Conservation (phyloP, 2,797 vertebrate species). For the Eurystomus glaucurus region DNA sequence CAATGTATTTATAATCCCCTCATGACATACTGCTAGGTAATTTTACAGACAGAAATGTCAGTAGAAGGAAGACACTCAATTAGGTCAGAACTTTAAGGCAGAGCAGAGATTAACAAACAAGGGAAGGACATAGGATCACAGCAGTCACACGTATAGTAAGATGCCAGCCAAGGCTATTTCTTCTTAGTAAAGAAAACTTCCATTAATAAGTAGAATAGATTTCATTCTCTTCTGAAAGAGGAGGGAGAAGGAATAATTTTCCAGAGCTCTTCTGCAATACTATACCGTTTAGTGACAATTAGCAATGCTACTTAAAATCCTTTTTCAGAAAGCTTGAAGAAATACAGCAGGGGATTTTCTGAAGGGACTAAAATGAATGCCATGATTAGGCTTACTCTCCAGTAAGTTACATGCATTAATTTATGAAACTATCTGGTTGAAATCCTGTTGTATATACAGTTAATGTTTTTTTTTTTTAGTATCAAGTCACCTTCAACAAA, state of each 20-base stretch:
- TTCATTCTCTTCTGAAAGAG: background rate
- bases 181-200: background rate
- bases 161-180: background rate
- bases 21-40: background rate
- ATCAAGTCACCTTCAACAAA: background rate
- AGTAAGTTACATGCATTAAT: background rate
- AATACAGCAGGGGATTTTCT: background rate
- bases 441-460: background rate
- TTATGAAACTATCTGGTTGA: background rate
- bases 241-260: background rate
- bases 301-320: background rate
- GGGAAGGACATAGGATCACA: background rate
- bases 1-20: background rate
- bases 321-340: background rate
- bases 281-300: background rate
- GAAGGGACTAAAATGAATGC: background rate
- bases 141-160: background rate
- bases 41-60: background rate
- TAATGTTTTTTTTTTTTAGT: background rate
- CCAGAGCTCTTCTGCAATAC: background rate
- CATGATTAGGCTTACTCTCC: background rate
- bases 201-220: background rate
- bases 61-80: background rate
- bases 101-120: background rate
- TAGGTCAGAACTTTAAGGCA: conserved; percentile 3